These are phyloP conservation scores for Cryptomyrus ogoouensis DNA, from an alignment of 2,113 vertebrate genomes.

Conservation along the genomic window DNA sequence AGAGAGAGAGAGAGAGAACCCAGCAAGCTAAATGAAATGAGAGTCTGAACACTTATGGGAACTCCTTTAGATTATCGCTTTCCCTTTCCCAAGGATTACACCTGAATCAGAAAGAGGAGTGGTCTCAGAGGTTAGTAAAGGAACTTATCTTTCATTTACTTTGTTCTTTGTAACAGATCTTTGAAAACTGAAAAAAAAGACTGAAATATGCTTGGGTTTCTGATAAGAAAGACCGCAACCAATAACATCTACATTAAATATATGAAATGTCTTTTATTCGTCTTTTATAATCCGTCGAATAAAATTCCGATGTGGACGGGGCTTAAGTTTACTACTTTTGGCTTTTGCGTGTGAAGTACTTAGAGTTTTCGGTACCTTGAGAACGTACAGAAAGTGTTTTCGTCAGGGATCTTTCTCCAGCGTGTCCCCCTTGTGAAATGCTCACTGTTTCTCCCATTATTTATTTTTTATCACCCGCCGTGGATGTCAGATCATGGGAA, in stretches of 20 bases:
- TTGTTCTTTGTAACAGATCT: not conserved
- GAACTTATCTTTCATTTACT: not conserved
- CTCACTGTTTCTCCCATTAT: not conserved
- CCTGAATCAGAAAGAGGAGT: constrained; percentile 17
- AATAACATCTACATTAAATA: not conserved
- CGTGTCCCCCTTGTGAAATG: not conserved
- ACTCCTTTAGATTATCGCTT: constrained; percentile 37
- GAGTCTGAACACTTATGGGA: constrained; percentile 38
- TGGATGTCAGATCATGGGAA: constrained; percentile 42
- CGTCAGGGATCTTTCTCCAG: not conserved
- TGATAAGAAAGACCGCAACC: not conserved
- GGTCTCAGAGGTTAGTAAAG: constrained; percentile 33
- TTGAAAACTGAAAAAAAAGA: not conserved
- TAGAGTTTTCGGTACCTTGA: not conserved
- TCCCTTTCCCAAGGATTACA: constrained; percentile 31
- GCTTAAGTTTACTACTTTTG: not conserved
- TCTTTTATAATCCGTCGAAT: not conserved
- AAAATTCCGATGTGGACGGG: not conserved
- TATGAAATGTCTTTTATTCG: not conserved
- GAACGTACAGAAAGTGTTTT: not conserved
- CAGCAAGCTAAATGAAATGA: not conserved
- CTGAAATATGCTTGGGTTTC: not conserved
- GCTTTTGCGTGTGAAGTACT: not conserved
- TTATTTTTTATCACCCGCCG: not conserved
- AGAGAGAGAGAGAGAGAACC: not conserved